Conservation (phyloP, 2,888 invertebrate species). For the Mechanitis mazaeus region DNA sequence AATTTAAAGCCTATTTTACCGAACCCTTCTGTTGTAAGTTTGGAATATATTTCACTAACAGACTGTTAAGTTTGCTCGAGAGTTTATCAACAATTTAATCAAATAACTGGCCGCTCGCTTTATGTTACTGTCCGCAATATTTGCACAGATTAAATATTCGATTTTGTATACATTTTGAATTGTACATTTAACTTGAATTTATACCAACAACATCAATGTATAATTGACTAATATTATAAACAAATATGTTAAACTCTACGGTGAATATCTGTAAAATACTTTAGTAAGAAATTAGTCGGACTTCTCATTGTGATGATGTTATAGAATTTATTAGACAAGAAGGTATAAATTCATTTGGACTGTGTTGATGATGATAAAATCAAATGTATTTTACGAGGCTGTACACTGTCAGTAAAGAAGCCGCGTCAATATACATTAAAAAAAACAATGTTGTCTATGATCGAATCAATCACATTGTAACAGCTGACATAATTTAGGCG, state of each 20-base stretch:
- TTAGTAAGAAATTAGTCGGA: too few relatives aligned
- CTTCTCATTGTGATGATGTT: too few relatives aligned
- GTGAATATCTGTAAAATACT: too few relatives aligned
- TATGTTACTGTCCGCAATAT: constrained; percentile 21
- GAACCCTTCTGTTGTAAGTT: background rate
- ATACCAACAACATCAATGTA: too few relatives aligned
- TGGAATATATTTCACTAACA: constrained; percentile 6
- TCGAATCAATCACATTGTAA: constrained; percentile 19
- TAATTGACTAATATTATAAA: too few relatives aligned
- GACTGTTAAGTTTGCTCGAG: constrained; percentile 16
- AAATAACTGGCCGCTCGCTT: constrained; percentile 21
- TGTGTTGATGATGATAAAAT: constrained; percentile 1
- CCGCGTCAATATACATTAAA: constrained; percentile 5
- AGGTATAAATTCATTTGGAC: background rate
- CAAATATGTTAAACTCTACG: too few relatives aligned
- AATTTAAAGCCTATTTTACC: constrained; percentile 1
- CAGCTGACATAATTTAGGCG: constrained; percentile 25
- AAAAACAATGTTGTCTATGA: constrained; percentile 13
- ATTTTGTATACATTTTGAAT: constrained; percentile 7
- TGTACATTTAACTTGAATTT: background rate
- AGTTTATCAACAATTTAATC: constrained; percentile 32
- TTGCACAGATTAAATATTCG: constrained; percentile 15
- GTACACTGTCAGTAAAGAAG: background rate
- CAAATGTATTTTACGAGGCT: constrained; percentile 6
- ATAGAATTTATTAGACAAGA: constrained; percentile 1